Evolutionary conservation across 2,113 vertebrate genomes (phyloP), one percentile per base, ranked within the genome.

Genomic region (Numenius arquata): DNA sequence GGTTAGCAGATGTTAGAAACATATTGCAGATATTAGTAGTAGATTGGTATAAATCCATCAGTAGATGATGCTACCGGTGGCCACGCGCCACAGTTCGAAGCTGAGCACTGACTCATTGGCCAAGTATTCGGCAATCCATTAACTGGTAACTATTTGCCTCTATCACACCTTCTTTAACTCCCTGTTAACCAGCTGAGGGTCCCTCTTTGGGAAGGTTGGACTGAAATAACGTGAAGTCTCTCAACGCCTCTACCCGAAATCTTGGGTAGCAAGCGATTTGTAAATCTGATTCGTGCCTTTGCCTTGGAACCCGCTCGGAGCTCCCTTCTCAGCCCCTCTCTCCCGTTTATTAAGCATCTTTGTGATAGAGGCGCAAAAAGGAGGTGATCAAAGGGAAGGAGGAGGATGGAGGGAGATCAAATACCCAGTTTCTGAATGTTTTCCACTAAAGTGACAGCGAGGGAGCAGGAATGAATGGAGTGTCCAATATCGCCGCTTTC

Each of bases 11-110:
- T 96, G 96, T 85, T 95, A 55, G 89, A 95, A 96, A 43, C 96
- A 92, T 97, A 95, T 96, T 97, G 95, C 89, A 91, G 94, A 89
- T 96, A 96, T 96, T 94, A 95, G 89, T 34, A 72, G 84, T 92
- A 85, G 94, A 96, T 97, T 92, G 96, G 74, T 93, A 43, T 91
- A 94, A 96, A 93, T 93, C 76, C 96, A 58, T 95, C 94, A 82
- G 89, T 90, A 74, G 89, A 83, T 86, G 94, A 34, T 92, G 92
- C 74, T 85, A 20, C 85, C 70, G 77, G 72, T 94, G 94, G 83
- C 89, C 81, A 30, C 6, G 16, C 1, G 4, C 81, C 70, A 8
- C 12, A 6, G 88, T 61, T 78, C 34, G 30, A 52, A 92, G 88
- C 92, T 68, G 89, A 90, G 88, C 68, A 2, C 43, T 68, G 90